Evolutionary conservation across 1,140 invertebrate species (phyloP).

Genomic region (Chymomyza costata): DNA sequence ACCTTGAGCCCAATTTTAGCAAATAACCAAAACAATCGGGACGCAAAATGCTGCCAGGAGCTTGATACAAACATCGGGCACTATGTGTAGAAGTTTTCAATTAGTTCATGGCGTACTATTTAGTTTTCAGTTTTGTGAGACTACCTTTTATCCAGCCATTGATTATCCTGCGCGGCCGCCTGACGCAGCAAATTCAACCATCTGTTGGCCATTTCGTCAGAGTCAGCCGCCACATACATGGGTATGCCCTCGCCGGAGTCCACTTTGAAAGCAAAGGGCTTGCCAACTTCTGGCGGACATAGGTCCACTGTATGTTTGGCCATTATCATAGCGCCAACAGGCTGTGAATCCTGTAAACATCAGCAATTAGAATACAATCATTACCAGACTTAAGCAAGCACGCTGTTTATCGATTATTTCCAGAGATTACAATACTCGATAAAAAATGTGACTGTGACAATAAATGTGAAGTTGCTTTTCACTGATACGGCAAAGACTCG

Average conservation of each 20-base stretch:
- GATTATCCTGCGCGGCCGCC: constrained; percentile 81
- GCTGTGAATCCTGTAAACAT: constrained; percentile 88
- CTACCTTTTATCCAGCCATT: constrained; percentile 83
- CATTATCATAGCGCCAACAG: constrained; percentile 91
- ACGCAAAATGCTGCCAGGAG: constrained; percentile 83
- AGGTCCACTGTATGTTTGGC: constrained; percentile 86
- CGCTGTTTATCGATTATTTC: too few species aligned
- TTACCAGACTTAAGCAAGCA: too few species aligned
- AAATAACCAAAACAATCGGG: constrained; percentile 95
- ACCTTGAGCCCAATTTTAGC: constrained; percentile 85
- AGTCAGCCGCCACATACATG: constrained; percentile 88
- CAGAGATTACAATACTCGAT: too few species aligned
- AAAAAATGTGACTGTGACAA: too few species aligned
- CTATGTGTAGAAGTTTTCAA: constrained; percentile 59
- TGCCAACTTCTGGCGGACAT: constrained; percentile 66
- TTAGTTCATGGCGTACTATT: too few species aligned
- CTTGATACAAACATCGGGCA: constrained; percentile 81
- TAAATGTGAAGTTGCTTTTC: too few species aligned
- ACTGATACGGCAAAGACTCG: too few species aligned
- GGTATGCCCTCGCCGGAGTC: constrained; percentile 85
- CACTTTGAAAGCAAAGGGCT: constrained; percentile 82
- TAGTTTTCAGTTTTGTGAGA: constrained; percentile 43
- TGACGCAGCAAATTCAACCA: constrained; percentile 86
- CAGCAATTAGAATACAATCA: too few species aligned
- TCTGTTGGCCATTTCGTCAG: constrained; percentile 83